Conservation (phyloP, 2,797 vertebrate genomes). For the Crocodylus rhombifer region DNA sequence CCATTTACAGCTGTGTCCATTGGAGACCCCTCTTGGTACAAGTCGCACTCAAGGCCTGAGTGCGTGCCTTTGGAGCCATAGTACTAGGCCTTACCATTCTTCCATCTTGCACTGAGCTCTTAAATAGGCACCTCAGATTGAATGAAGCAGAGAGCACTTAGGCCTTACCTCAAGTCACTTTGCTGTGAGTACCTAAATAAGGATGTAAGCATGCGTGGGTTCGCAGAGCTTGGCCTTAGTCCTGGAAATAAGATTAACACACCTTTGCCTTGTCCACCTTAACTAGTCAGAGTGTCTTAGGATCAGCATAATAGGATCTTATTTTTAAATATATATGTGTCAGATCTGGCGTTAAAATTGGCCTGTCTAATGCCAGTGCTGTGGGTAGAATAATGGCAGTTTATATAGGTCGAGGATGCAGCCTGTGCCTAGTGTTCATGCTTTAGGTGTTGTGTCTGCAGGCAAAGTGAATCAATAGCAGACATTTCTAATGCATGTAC, state of each 20-base stretch:
- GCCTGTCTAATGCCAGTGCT: neutral
- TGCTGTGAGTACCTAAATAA: neutral
- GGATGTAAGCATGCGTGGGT: constrained; percentile 4
- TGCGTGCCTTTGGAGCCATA: too few species aligned
- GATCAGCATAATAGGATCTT: neutral
- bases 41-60: too few species aligned
- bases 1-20: too few species aligned
- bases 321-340: neutral
- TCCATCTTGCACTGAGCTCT: too few species aligned
- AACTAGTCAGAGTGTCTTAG: constrained; percentile 13
- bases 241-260: constrained; percentile 47
- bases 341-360: constrained; percentile 41
- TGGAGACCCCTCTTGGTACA: too few species aligned
- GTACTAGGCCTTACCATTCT: too few species aligned
- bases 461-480: constrained; percentile 29
- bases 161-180: constrained; percentile 12
- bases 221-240: constrained; percentile 11
- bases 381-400: constrained; percentile 15
- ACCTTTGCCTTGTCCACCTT: constrained; percentile 3
- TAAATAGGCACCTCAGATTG: neutral
- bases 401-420: constrained; percentile 12
- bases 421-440: neutral
- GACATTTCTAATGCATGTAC: constrained; percentile 29
- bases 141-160: neutral
- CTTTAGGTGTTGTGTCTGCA: neutral